Evolutionary conservation across 2,888 invertebrate genomes (phyloP).

Genomic region (Formica aserva): DNA sequence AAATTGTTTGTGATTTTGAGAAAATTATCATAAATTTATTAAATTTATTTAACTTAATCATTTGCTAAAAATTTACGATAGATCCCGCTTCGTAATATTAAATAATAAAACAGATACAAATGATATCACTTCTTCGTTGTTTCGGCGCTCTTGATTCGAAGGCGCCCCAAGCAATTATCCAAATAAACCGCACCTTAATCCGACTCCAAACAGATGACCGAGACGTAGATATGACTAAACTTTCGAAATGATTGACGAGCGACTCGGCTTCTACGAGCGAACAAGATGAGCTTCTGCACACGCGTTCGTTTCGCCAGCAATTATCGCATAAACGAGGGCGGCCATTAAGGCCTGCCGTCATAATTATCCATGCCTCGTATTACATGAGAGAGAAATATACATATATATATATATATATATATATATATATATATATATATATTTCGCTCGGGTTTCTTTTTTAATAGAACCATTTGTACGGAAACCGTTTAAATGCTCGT

Average conservation of each 20-base stretch:
- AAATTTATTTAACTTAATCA: background rate
- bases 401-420: constrained; percentile 1
- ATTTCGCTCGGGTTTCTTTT: constrained; percentile 38
- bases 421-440: constrained; percentile 54
- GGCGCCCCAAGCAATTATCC: background rate
- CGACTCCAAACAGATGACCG: background rate
- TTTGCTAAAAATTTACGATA: background rate
- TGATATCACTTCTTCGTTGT: background rate
- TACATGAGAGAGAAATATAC: constrained; percentile 66
- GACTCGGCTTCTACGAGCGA: constrained; percentile 40
- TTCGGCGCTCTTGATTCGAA: background rate
- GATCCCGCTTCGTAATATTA: background rate
- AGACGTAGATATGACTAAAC: constrained; percentile 50
- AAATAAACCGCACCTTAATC: constrained; percentile 21
- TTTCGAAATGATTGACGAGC: constrained; percentile 66
- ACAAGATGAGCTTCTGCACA: constrained; percentile 52
- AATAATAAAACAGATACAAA: background rate
- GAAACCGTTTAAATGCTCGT: background rate
- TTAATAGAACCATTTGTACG: constrained; percentile 45
- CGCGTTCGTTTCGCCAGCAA: constrained; percentile 69
- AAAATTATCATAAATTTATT: background rate
- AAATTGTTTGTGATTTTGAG: background rate
- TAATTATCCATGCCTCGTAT: constrained; percentile 69
- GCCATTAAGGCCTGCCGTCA: constrained; percentile 63
- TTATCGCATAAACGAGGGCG: constrained; percentile 78